phyloP scores from a whole-genome alignment of 2,113 vertebrate species.

The Chaenogobius annularis region DNA sequence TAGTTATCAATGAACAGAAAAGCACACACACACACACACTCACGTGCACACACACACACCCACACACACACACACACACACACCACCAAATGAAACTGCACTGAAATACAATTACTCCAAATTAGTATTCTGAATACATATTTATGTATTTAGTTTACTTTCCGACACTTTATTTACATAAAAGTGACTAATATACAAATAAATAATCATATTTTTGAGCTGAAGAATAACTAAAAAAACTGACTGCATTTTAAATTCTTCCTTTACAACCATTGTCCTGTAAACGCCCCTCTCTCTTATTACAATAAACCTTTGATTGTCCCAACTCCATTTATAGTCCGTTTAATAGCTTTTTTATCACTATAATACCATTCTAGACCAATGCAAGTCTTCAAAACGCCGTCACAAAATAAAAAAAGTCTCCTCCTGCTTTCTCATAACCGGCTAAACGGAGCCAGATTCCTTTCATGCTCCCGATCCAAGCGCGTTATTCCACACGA shows the following conservation, averaged over 20 bases:
- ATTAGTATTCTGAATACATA: too few relatives aligned
- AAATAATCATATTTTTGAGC: too few relatives aligned
- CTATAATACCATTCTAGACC: neutral
- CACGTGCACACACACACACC: too few relatives aligned
- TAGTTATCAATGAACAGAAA: too few relatives aligned
- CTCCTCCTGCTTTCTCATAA: slow-evolving; percentile 24
- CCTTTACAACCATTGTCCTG: neutral
- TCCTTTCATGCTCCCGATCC: slow-evolving; percentile 30
- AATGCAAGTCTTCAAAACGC: neutral
- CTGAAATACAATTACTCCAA: too few relatives aligned
- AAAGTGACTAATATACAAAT: too few relatives aligned
- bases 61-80: too few relatives aligned
- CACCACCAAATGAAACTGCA: too few relatives aligned
- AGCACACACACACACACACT: too few relatives aligned
- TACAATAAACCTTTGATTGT: neutral
- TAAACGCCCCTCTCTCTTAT: neutral
- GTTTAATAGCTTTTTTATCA: neutral
- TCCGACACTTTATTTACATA: too few relatives aligned
- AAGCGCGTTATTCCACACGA: slow-evolving; percentile 24
- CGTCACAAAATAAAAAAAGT: neutral
- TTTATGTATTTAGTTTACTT: too few relatives aligned
- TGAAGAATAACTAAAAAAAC: neutral
- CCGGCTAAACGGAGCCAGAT: slow-evolving; percentile 18
- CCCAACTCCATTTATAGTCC: neutral
- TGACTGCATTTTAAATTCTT: neutral